Base-by-base conservation (phyloP, 2,797 vertebrate genomes). In the Scyliorhinus canicula region DNA sequence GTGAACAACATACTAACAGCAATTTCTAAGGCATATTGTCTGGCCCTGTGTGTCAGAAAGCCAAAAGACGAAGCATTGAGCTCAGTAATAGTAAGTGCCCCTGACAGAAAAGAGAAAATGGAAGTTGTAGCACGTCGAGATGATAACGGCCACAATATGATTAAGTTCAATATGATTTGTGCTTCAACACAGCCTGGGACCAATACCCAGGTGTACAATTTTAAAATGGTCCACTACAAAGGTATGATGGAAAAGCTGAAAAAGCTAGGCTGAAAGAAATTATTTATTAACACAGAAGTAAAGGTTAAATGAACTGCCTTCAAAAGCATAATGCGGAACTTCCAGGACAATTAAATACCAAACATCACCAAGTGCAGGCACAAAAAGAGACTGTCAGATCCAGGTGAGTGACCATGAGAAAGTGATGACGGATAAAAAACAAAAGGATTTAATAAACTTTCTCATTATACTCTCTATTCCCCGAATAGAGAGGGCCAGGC, bases 251-350 rank as follows among this genome's bases (percentile, higher is more conserved):
- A 40, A 60, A 1, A 90, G 40, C 35, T 21, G 86, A 40, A 63
- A 90, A n/a, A 90, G 86, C 55, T 3, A 90, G 84, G 28, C 26
- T 86, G 57, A 60, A 60, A n/a, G 55, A 60, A 90, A 57, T 60
- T 90, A 90, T 90, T 90, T 90, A 90, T 90, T 90, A 90, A 40
- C 35, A 24, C 86, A 6, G 40, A 60, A 63, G 55, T 44, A 60
- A 63, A 90, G 57, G 4, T 21, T 63, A 90, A 60, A 63, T 90
- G 35, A 90, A 90, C 40, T 21, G 3, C 1, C 19, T 88, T 90
- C 35, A 63, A 90, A 90, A 6, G 19, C 86, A 86, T 16, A 31
- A 28, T 31, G 40, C 35, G 1, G 16, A 60, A 63, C 35, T 21
- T 40, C 55, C 55, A 40, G 35, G 57, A 11, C 35, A 63, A 90